phyloP scores from a whole-genome alignment of 2,113 vertebrate genomes.

The Pipa parva region DNA sequence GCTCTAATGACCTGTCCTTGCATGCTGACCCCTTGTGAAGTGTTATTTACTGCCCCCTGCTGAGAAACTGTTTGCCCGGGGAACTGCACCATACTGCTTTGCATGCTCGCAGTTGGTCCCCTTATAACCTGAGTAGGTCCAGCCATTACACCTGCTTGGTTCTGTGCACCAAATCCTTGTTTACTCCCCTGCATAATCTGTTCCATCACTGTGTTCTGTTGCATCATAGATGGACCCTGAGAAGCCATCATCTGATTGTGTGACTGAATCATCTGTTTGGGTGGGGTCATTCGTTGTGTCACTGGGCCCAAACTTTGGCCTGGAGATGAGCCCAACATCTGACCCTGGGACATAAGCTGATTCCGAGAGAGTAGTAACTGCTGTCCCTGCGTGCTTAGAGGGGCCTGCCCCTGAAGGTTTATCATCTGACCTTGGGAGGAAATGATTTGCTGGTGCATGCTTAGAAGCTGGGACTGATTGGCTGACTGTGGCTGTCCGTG shows the following conservation, averaged over 20 bases:
- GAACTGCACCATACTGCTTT: conserved; percentile 87
- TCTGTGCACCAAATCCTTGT: conserved; percentile 86
- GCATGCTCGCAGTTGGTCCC: conserved; percentile 85
- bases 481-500: conserved; percentile 82
- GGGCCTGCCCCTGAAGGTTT: conserved; percentile 70
- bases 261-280: conserved; percentile 90
- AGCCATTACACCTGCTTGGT: conserved; percentile 78
- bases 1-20: conserved; percentile 88
- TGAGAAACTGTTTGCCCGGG: conserved; percentile 77
- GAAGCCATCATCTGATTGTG: conserved; percentile 91
- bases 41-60: conserved; percentile 78
- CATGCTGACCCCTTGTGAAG: conserved; percentile 85
- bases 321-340: conserved; percentile 73
- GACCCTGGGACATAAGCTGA: conserved; percentile 69
- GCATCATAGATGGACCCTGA: conserved; percentile 86
- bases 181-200: conserved; percentile 94
- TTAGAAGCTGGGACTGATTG: conserved; percentile 86
- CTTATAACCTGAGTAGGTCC: conserved; percentile 88
- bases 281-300: conserved; percentile 90
- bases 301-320: conserved; percentile 79
- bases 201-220: conserved; percentile 92
- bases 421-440: conserved; percentile 93
- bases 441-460: conserved; percentile 88
- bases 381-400: conserved; percentile 75
- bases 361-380: conserved; percentile 92